phyloP scores from a whole-genome alignment of 2,888 invertebrate genomes.

The Drosophila mimica region DNA sequence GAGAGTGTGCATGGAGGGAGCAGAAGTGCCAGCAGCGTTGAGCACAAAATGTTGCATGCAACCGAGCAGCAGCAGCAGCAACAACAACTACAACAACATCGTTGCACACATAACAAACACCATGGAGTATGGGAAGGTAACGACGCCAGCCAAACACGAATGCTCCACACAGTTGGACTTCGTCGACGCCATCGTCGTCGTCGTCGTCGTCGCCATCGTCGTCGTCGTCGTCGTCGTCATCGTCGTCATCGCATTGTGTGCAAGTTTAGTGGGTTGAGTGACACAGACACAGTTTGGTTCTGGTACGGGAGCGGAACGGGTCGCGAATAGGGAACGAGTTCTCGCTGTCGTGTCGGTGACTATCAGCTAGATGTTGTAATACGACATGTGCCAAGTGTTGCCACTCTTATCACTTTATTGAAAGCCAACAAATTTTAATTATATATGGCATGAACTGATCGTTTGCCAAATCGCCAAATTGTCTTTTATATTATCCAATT shows the following conservation, averaged over 20 bases:
- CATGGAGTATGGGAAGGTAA: slow-evolving; percentile 22
- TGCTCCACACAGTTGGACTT: slow-evolving; percentile 46
- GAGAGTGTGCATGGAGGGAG: slow-evolving; percentile 9
- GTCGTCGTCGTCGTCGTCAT: slow-evolving; percentile 23
- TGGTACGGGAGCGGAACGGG: slow-evolving; percentile 63
- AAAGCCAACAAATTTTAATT: background rate
- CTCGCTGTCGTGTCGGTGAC: slow-evolving; percentile 21
- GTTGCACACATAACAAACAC: slow-evolving; percentile 6
- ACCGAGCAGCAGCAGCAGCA: slow-evolving; percentile 1
- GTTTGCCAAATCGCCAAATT: background rate
- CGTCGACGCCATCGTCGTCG: slow-evolving; percentile 22
- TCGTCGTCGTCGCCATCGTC: slow-evolving; percentile 27
- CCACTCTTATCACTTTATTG: slow-evolving; percentile 23
- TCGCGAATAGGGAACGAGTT: slow-evolving; percentile 57
- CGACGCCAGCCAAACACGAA: slow-evolving; percentile 44
- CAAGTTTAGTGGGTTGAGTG: slow-evolving; percentile 80
- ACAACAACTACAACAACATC: background rate
- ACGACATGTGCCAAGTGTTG: slow-evolving; percentile 40
- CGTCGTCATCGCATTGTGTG: slow-evolving; percentile 59
- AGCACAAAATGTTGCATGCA: slow-evolving; percentile 52
- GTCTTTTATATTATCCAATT: background rate
- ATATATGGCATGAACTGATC: background rate
- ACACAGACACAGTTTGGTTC: slow-evolving; percentile 77
- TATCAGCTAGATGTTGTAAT: slow-evolving; percentile 41
- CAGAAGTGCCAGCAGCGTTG: slow-evolving; percentile 23